Percentiles rank a stretch among this genome's conserved stretches.
Conservation (phyloP, 2,113 vertebrate genomes). For the Mionectes macconnelli region DNA sequence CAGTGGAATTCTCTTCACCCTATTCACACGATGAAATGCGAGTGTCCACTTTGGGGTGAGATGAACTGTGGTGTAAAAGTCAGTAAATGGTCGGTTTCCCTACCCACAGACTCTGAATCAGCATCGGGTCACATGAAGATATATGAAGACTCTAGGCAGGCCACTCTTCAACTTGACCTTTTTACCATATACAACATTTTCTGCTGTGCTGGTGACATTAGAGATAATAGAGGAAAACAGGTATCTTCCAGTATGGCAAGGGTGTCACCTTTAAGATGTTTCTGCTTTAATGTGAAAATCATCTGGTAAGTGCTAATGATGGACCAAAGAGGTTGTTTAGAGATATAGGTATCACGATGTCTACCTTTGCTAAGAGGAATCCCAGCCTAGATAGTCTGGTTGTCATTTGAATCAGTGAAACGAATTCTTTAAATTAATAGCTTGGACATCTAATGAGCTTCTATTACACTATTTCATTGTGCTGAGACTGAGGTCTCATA, state of each 20-base stretch:
- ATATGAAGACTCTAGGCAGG: neutral
- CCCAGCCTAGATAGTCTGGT: neutral
- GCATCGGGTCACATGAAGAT: neutral
- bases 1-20: neutral
- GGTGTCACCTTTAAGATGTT: neutral
- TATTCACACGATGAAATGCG: neutral
- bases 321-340: neutral
- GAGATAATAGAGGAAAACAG: neutral
- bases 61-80: neutral
- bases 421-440: neutral
- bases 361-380: neutral
- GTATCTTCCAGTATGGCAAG: neutral
- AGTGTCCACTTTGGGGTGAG: neutral
- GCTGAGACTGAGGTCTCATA: neutral
- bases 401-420: neutral
- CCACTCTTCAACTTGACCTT: neutral
- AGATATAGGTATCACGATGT: neutral
- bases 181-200: neutral
- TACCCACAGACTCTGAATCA: neutral
- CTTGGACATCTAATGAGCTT: neutral
- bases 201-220: neutral
- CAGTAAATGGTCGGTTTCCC: neutral
- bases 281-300: neutral
- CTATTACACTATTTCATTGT: neutral
- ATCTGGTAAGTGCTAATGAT: neutral